These are phyloP conservation scores for Heliocidaris tuberculata DNA, from an alignment of 35 echinoderm and acorn worm genomes.

Conservation along the genomic window DNA sequence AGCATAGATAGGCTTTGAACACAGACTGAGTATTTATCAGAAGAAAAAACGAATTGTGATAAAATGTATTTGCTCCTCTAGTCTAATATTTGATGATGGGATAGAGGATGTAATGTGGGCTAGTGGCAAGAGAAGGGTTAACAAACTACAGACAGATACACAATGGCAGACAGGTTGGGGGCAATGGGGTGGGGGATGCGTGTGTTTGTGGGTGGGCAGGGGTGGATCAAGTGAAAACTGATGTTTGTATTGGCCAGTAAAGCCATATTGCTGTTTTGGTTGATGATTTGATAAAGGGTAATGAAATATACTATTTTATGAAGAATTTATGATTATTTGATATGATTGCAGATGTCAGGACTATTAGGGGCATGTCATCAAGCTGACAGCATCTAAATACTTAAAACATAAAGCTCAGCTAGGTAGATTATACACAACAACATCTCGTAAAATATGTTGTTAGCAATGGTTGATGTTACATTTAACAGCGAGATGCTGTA, in stretches of 20 bases:
- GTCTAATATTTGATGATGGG: neutral
- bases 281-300: too few relatives aligned
- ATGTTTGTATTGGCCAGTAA: too few relatives aligned
- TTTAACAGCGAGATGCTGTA: neutral
- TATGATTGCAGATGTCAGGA: too few relatives aligned
- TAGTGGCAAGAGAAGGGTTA: neutral
- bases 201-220: too few relatives aligned
- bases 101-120: neutral
- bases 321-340: too few relatives aligned
- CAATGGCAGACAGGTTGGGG: too few relatives aligned
- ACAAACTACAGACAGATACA: neutral
- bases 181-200: too few relatives aligned
- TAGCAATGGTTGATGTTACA: neutral
- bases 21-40: neutral
- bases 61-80: neutral
- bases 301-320: too few relatives aligned
- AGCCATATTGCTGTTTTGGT: too few relatives aligned
- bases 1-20: neutral
- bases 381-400: neutral
- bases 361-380: neutral
- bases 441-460: neutral
- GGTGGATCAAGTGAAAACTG: too few relatives aligned
- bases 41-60: neutral
- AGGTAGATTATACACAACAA: neutral
- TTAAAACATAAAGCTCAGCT: neutral